phyloP scores from a whole-genome alignment of 2,888 invertebrate species.

The Harpagoxenus sublaevis region DNA sequence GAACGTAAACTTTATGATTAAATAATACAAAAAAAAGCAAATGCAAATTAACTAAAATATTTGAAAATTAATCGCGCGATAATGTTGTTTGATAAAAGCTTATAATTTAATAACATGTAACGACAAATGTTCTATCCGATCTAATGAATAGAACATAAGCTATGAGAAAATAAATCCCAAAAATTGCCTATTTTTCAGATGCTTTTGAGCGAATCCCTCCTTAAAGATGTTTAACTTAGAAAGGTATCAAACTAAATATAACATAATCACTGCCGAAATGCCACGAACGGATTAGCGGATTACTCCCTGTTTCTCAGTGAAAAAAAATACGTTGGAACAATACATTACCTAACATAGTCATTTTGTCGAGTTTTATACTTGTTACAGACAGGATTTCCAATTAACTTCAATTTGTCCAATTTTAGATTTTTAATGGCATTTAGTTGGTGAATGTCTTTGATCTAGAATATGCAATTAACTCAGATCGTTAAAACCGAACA shows the following conservation, averaged over 20 bases:
- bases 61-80: background rate
- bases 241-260: background rate
- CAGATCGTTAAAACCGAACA: background rate
- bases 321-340: slow-evolving; percentile 42
- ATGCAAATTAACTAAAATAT: background rate
- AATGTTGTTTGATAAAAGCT: background rate
- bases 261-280: background rate
- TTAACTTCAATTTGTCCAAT: slow-evolving; percentile 92
- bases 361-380: slow-evolving; percentile 91
- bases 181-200: too few species aligned
- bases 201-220: too few species aligned
- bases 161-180: background rate
- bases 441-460: slow-evolving; percentile 89
- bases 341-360: slow-evolving; percentile 93
- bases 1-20: slow-evolving; percentile 67
- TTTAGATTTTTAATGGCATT: slow-evolving; percentile 91
- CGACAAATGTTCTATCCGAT: background rate
- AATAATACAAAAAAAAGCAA: background rate
- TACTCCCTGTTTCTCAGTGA: background rate
- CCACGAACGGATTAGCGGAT: background rate
- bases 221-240: background rate
- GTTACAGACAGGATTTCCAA: slow-evolving; percentile 93
- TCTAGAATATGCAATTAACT: slow-evolving; percentile 85
- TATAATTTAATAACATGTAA: background rate
- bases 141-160: background rate